Evolutionary conservation across 1,140 invertebrate genomes (phyloP).

Genomic region (Platorchestia sp.): DNA sequence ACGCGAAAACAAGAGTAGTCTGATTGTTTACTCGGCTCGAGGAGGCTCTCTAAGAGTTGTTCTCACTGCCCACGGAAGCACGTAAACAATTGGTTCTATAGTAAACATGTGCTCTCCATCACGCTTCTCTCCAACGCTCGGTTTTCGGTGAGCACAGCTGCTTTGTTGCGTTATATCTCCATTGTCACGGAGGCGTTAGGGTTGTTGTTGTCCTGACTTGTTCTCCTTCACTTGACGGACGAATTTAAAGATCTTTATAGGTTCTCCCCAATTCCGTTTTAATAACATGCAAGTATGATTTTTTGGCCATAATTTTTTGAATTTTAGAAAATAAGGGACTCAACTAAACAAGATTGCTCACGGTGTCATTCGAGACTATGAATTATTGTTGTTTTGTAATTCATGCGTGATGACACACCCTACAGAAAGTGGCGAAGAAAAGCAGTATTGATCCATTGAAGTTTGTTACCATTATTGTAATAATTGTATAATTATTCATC

Average conservation of each 20-base stretch:
- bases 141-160: not conserved
- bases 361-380: not conserved
- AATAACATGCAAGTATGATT: too few relatives aligned
- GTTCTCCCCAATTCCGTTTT: too few relatives aligned
- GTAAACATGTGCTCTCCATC: not conserved
- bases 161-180: not conserved
- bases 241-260: not conserved
- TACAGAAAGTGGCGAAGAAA: not conserved
- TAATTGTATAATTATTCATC: too few relatives aligned
- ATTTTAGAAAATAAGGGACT: not conserved
- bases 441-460: not conserved
- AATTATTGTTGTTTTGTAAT: not conserved
- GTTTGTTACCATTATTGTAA: not conserved
- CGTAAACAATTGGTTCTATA: conserved; percentile 31
- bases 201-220: not conserved
- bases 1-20: conserved; percentile 38
- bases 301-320: too few relatives aligned
- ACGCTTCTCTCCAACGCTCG: not conserved
- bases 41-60: conserved; percentile 39
- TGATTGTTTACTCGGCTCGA: conserved; percentile 15
- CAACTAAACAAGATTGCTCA: not conserved
- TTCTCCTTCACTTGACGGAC: not conserved
- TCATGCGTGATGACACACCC: not conserved
- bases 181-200: not conserved
- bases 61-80: conserved; percentile 23